Base-by-base conservation (phyloP, 2,113 vertebrate genomes). In the Phaethornis superciliosus region DNA sequence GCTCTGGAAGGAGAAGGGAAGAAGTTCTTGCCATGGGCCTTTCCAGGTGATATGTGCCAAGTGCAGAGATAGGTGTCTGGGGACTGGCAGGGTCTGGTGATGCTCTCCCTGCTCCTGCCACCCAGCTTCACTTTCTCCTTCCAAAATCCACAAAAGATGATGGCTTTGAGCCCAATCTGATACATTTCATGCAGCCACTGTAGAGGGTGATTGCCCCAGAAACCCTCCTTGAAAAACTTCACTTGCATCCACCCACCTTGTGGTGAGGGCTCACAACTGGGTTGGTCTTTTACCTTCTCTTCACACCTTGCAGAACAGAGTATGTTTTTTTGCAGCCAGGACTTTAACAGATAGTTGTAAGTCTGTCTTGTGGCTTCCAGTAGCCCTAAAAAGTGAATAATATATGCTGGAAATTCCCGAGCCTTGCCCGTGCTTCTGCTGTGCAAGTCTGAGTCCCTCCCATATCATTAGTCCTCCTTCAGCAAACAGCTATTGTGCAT, bases 361-460 rank as follows among this genome's bases (percentile, higher is more conserved):
- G 47, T 52, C 82, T 88, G 42, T 70, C 83, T 86, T 59, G 92
- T 67, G 82, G 63, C 95, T 94, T 88, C 91, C 64, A 91, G 68
- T 56, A 81, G 68, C 93, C 56, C 76, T 89, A 64, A 85, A 70
- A 85, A 3, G 60, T 91, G 17, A 56, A 80, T 23, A 37, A 42
- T 12, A n/a, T 5, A 16, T 30, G 49, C 80, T 95, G 94, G 94
- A 93, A 95, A 94, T 78, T 95, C 92, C 93, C 92, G 26, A 40
- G 85, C 82, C 87, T 59, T 32, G 91, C 81, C 87, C 19, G 16
- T 21, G 30, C 37, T 81, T 78, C n/a, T 16, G 15, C 80, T 52
- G 55, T 37, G 46, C 47, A 72, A 64, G 44, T 69, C 40, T 26
- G 44, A 19, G 88, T 60, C 14, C 87, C 83, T 84, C 91, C 81